Conservation (phyloP, 30 jellyfish, hydroid and myxozoan genomes). For the Aurelia aurita region DNA sequence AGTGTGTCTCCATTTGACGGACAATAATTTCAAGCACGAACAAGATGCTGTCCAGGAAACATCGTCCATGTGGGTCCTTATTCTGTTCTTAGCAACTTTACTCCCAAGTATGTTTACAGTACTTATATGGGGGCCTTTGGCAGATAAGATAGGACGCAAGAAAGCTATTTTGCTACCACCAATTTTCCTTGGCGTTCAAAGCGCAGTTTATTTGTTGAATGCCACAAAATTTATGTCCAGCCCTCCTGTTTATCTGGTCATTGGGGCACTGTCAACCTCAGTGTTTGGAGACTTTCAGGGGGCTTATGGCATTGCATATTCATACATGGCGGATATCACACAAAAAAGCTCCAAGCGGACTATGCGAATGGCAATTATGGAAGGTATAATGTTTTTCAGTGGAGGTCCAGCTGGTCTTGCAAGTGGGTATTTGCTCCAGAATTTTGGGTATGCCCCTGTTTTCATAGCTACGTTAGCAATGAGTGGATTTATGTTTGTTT, state of each 20-base stretch:
- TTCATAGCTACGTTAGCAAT: slow-evolving; percentile 55
- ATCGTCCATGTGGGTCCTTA: slow-evolving; percentile 83
- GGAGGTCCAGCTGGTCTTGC: slow-evolving; percentile 90
- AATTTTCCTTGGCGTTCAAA: slow-evolving; percentile 73
- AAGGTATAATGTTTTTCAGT: slow-evolving; percentile 80
- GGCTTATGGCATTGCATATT: slow-evolving; percentile 87
- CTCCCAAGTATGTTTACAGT: slow-evolving; percentile 86
- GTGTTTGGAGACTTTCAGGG: slow-evolving; percentile 84
- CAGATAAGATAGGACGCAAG: slow-evolving; percentile 86
- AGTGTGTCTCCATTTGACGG: slow-evolving; percentile 45
- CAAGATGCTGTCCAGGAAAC: slow-evolving; percentile 57
- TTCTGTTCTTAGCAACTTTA: slow-evolving; percentile 56
- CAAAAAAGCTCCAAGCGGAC: slow-evolving; percentile 80
- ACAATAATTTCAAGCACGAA: slow-evolving; percentile 23
- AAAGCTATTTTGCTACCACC: slow-evolving; percentile 84
- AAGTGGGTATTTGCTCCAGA: slow-evolving; percentile 77
- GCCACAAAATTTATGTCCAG: slow-evolving; percentile 42
- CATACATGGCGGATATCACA: slow-evolving; percentile 91
- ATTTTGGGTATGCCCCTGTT: slow-evolving; percentile 82
- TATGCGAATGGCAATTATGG: slow-evolving; percentile 89
- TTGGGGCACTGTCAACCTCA: slow-evolving; percentile 57
- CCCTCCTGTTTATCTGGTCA: slow-evolving; percentile 35
- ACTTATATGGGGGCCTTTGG: slow-evolving; percentile 93
- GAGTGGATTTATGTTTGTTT: slow-evolving; percentile 51
- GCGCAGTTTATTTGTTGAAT: slow-evolving; percentile 60